phyloP scores from a whole-genome alignment of 2,888 invertebrate species.

The Matsumyia berberina region DNA sequence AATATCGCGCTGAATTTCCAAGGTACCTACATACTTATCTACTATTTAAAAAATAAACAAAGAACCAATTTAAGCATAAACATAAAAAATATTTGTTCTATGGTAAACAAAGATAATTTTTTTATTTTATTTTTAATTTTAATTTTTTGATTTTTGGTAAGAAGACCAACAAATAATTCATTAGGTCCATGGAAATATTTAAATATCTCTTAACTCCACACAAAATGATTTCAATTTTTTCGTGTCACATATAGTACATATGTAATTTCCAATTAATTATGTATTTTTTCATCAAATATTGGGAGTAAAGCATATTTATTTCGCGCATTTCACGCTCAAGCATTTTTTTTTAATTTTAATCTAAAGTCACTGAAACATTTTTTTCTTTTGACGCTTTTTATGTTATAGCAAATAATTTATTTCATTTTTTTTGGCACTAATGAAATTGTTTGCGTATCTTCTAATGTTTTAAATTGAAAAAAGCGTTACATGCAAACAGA shows the following conservation, averaged over 20 bases:
- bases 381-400: conserved; percentile 65
- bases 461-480: conserved; percentile 11
- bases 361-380: conserved; percentile 28
- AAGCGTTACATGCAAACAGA: no score
- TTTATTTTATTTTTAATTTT: conserved; percentile 16
- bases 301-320: conserved; percentile 44
- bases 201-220: conserved; percentile 1
- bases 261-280: conserved; percentile 4
- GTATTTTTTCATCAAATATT: conserved; percentile 43
- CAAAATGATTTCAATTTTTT: conserved; percentile 11
- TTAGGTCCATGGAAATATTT: conserved; percentile 35
- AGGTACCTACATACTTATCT: conserved; percentile 86
- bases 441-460: conserved; percentile 65
- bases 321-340: conserved; percentile 60
- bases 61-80: no score
- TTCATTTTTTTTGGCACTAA: conserved; percentile 60
- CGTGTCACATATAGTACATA: background rate
- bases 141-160: conserved; percentile 11
- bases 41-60: conserved; percentile 14
- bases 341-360: conserved; percentile 34
- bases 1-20: conserved; percentile 99
- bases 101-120: conserved; percentile 21
- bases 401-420: conserved; percentile 46
- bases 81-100: background rate
- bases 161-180: conserved; percentile 66